Evolutionary conservation across 2,888 invertebrate genomes (phyloP).

Genomic region (Gryllus longicercus): DNA sequence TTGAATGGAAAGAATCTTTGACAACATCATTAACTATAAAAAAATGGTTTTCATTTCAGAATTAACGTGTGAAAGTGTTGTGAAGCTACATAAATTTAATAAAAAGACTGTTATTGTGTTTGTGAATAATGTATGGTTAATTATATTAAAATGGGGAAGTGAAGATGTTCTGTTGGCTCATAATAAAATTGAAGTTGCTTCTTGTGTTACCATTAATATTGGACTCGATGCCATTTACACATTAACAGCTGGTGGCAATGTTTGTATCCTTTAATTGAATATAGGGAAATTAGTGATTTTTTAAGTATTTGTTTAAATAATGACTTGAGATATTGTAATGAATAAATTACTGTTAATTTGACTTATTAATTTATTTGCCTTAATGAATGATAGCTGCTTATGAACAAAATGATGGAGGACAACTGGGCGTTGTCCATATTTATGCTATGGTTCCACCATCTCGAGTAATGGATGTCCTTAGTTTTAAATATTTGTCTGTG

Average conservation of each 20-base stretch:
- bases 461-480: constrained; percentile 17
- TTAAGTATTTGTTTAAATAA: too few species aligned
- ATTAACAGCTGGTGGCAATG: constrained; percentile 30
- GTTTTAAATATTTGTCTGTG: constrained; percentile 12
- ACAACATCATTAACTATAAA: too few species aligned
- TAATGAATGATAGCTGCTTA: constrained; percentile 32
- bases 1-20: too few species aligned
- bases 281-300: too few species aligned
- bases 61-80: not conserved
- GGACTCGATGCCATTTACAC: constrained; percentile 25
- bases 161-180: constrained; percentile 26
- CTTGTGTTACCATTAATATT: constrained; percentile 26
- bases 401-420: constrained; percentile 26
- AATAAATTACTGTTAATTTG: not conserved
- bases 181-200: constrained; percentile 21
- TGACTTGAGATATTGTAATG: not conserved
- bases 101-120: constrained; percentile 25
- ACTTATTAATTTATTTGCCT: constrained; percentile 20
- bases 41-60: not conserved
- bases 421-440: constrained; percentile 30
- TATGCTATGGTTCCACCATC: constrained; percentile 23
- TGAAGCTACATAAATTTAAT: constrained; percentile 27
- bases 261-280: constrained; percentile 32
- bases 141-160: constrained; percentile 28
- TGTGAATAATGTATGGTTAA: constrained; percentile 31